phyloP scores from a whole-genome alignment of 2,113 vertebrate genomes.

The Megalops atlanticus region DNA sequence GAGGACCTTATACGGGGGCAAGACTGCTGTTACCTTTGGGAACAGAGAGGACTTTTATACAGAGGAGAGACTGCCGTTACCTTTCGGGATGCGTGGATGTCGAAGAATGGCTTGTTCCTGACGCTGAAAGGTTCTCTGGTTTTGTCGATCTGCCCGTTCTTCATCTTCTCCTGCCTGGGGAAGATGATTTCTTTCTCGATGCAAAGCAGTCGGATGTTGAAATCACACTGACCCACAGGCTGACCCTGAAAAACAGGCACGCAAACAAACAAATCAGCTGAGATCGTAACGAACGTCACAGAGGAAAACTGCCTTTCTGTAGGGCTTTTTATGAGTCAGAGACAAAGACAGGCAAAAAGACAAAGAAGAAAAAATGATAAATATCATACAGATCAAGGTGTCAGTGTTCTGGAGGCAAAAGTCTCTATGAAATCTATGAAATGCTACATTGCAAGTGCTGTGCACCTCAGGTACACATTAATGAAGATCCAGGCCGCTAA shows the following conservation, averaged over 20 bases:
- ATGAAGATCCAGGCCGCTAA: not conserved
- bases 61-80: conserved; percentile 61
- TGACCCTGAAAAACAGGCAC: conserved; percentile 79
- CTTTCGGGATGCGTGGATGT: conserved; percentile 89
- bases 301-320: not conserved
- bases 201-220: conserved; percentile 88
- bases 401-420: too few relatives aligned
- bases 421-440: too few relatives aligned
- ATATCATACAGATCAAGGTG: too few relatives aligned
- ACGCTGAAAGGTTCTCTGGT: conserved; percentile 93
- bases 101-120: conserved; percentile 94
- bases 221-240: conserved; percentile 95
- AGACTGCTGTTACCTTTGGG: conserved; percentile 81
- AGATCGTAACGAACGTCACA: too few relatives aligned
- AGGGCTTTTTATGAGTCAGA: too few relatives aligned
- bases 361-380: too few relatives aligned
- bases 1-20: conserved; percentile 14
- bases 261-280: conserved; percentile 33
- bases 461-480: not conserved
- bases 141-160: conserved; percentile 92
- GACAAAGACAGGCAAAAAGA: too few relatives aligned
- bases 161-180: conserved; percentile 94
- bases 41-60: too few relatives aligned
- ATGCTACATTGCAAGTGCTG: too few relatives aligned
- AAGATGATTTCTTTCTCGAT: conserved; percentile 97